Percentiles rank a stretch among this genome's conserved stretches.
These are phyloP conservation scores for Ichneumoninae sp. DNA, from an alignment of 2,888 invertebrate species.

Conservation along the genomic window DNA sequence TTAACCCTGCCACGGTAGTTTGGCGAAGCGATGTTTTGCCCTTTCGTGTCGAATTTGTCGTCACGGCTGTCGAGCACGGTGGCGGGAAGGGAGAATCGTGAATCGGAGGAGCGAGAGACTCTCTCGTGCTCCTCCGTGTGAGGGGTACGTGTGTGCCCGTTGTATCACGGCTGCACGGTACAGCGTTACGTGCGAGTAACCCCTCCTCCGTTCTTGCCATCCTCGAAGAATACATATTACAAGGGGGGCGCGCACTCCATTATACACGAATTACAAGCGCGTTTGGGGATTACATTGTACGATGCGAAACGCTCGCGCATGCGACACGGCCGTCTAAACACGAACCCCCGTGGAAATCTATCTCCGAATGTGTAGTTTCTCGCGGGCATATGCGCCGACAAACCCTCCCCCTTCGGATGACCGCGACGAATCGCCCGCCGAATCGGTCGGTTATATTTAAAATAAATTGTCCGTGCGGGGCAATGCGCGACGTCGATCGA, in stretches of 20 bases:
- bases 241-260: conserved; percentile 75
- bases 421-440: conserved; percentile 74
- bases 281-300: conserved; percentile 75
- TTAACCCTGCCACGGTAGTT: conserved; percentile 61
- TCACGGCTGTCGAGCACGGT: conserved; percentile 72
- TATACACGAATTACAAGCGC: conserved; percentile 79
- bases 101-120: conserved; percentile 34
- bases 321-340: conserved; percentile 30
- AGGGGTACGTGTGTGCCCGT: conserved; percentile 17
- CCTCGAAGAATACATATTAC: conserved; percentile 66
- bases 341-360: conserved; percentile 44
- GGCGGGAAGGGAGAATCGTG: conserved; percentile 49
- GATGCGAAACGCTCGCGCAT: conserved; percentile 62
- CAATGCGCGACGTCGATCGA: conserved; percentile 49
- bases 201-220: conserved; percentile 16
- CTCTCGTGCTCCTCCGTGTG: conserved; percentile 11
- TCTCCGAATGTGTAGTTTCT: conserved; percentile 59
- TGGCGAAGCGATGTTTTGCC: conserved; percentile 72
- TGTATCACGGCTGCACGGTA: conserved; percentile 62
- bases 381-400: conserved; percentile 63
- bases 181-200: conserved; percentile 51
- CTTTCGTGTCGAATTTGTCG: conserved; percentile 77
- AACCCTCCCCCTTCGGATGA: conserved; percentile 67
- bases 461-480: conserved; percentile 75
- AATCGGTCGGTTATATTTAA: conserved; percentile 78